Evolutionary conservation across 2,797 vertebrate genomes (phyloP).

Genomic region (Pogonophryne albipinna): DNA sequence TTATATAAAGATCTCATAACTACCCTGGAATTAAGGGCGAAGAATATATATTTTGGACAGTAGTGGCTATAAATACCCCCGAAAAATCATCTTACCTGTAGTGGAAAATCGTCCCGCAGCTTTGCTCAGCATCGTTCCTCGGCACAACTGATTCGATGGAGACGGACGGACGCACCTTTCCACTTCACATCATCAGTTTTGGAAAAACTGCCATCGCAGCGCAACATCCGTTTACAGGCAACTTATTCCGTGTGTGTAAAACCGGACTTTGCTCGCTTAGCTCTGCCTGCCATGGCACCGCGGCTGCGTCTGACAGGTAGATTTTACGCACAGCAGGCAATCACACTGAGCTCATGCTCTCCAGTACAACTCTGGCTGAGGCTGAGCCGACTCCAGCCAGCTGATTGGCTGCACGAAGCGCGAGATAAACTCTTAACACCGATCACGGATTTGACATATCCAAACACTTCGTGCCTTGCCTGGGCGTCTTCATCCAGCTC

Average conservation of each 20-base stretch:
- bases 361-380: conserved; percentile 59
- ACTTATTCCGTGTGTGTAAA: conserved; percentile 37
- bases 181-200: conserved; percentile 60
- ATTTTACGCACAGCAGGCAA: conserved; percentile 72
- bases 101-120: conserved; percentile 61
- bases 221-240: conserved; percentile 30
- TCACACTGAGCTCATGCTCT: conserved; percentile 61
- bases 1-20: neutral
- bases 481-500: conserved; percentile 37
- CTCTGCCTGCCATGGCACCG: conserved; percentile 56
- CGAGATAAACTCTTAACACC: conserved; percentile 40
- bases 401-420: conserved; percentile 63
- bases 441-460: conserved; percentile 45
- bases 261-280: conserved; percentile 42
- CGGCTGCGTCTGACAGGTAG: conserved; percentile 64
- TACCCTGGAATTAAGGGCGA: neutral
- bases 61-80: neutral
- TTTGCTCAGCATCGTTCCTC: conserved; percentile 74
- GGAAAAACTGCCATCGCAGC: conserved; percentile 24
- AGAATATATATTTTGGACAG: neutral
- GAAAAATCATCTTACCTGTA: conserved; percentile 69
- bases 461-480: conserved; percentile 33
- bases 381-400: conserved; percentile 43
- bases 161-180: conserved; percentile 52
- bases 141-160: conserved; percentile 62